Evolutionary conservation across 1,140 invertebrate genomes (phyloP), one percentile per base, ranked within the genome.

Genomic region (Philopotamus ludificatus): DNA sequence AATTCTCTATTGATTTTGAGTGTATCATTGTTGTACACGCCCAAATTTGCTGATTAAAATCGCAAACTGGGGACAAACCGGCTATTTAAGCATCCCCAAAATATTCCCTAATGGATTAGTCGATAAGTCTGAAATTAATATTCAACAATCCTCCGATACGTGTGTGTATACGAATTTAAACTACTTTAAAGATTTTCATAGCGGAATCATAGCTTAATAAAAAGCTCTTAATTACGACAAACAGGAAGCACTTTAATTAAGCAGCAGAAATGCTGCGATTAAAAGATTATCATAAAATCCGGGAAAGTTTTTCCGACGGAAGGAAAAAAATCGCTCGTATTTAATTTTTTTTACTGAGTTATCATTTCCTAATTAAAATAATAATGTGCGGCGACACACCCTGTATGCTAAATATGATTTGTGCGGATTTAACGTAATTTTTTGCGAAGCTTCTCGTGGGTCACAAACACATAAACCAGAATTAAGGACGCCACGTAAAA

Each of bases 211-310:
- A n/a, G n/a, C n/a, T n/a, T n/a, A n/a, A n/a, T n/a, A n/a, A n/a
- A n/a, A n/a, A n/a, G 22, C 44, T 47, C 57, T 60, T 60, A 60
- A 60, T 60, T 60, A 60, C 47, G 57, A 60, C 45, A 60, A 60
- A 60, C 57, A 60, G 57, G 57, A 60, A 60, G 47, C 57, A 60
- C 23, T 60, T 60, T 60, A 60, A 60, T 60, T 42, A 26, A 23
- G 23, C n/a, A n/a, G 57, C 57, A 42, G 42, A 60, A 60, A 60
- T 21, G 57, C 21, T 47, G 57, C 25, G 42, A 47, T 60, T 60
- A 60, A 60, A 47, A 60, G 57, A 60, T 60, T 47, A 47, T 60
- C 41, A 47, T 15, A 20, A 4, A 60, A 47, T 60, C 47, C 28
- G 34, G 25, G 42, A 21, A 22, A 53, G 50, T 53, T 53, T 28